phyloP scores from a whole-genome alignment of 2,797 vertebrate genomes.

The Chanos chanos region DNA sequence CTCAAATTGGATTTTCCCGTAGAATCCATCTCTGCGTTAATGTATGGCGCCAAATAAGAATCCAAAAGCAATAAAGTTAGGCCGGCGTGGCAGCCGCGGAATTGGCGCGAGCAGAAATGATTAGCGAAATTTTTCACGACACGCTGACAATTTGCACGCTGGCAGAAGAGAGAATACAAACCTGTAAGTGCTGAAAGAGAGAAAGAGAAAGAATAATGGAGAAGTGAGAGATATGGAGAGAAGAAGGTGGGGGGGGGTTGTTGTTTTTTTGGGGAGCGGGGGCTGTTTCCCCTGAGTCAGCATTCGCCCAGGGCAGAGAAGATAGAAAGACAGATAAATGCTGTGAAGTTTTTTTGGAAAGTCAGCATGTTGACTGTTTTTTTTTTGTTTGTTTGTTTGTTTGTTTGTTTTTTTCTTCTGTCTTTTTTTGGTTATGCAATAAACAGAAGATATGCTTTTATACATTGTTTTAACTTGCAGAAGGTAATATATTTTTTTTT shows the following conservation, averaged over 20 bases:
- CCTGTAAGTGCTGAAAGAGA: slow-evolving; percentile 18
- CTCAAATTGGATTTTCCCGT: slow-evolving; percentile 29
- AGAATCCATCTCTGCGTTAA: slow-evolving; percentile 31
- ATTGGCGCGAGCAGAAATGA: slow-evolving; percentile 28
- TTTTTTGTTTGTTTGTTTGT: too few species aligned
- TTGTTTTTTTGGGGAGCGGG: too few species aligned
- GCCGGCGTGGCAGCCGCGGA: slow-evolving; percentile 20
- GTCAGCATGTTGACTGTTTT: too few species aligned
- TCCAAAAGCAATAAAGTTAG: slow-evolving; percentile 10
- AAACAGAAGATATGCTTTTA: too few species aligned
- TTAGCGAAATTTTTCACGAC: slow-evolving; percentile 28
- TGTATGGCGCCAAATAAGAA: slow-evolving; percentile 30
- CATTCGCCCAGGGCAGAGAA: not conserved
- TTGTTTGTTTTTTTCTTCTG: too few species aligned
- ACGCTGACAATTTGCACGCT: slow-evolving; percentile 14
- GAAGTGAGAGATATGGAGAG: too few species aligned
- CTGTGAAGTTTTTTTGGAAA: too few species aligned
- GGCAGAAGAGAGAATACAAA: slow-evolving; percentile 17
- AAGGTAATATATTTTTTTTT: too few species aligned
- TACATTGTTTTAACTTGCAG: too few species aligned
- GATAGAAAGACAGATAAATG: not conserved
- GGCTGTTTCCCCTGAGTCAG: slow-evolving; percentile 1
- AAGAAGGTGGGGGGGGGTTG: too few species aligned
- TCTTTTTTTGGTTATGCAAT: too few species aligned
- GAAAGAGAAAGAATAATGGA: not conserved